phyloP scores from a whole-genome alignment of 2,888 invertebrate genomes.

The Bombyx huttoni region DNA sequence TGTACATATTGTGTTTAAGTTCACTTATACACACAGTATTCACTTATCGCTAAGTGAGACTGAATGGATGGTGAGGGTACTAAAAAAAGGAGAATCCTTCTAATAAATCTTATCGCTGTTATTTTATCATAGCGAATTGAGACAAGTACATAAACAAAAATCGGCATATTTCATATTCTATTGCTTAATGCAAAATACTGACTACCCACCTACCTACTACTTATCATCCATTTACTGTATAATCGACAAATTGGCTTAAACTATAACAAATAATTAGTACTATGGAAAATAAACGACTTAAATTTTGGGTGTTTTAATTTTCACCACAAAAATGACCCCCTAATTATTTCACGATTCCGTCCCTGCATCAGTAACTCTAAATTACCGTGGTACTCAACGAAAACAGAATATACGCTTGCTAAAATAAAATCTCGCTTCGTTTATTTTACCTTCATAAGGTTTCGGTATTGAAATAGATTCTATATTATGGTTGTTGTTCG shows the following conservation, averaged over 20 bases:
- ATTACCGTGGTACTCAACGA: conserved; percentile 24
- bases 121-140: too few species aligned
- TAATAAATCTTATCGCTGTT: too few species aligned
- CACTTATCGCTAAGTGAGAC: too few species aligned
- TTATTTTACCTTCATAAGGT: conserved; percentile 18
- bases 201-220: too few species aligned
- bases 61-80: too few species aligned
- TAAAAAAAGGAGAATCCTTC: too few species aligned
- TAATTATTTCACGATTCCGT: conserved; percentile 15
- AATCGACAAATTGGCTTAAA: neutral
- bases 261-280: neutral
- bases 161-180: too few species aligned
- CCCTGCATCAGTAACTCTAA: conserved; percentile 22
- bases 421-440: conserved; percentile 26
- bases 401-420: conserved; percentile 23
- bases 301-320: neutral
- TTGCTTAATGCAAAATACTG: too few species aligned
- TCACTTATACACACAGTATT: too few species aligned
- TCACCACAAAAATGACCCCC: conserved; percentile 5
- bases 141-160: too few species aligned
- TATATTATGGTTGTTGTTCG: neutral
- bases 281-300: neutral
- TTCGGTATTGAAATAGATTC: conserved; percentile 7
- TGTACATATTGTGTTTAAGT: too few species aligned
- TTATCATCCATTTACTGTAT: too few species aligned